Evolutionary conservation across 2,888 invertebrate genomes (phyloP), one percentile per base, ranked within the genome.

Genomic region (Phyllotreta striolata): DNA sequence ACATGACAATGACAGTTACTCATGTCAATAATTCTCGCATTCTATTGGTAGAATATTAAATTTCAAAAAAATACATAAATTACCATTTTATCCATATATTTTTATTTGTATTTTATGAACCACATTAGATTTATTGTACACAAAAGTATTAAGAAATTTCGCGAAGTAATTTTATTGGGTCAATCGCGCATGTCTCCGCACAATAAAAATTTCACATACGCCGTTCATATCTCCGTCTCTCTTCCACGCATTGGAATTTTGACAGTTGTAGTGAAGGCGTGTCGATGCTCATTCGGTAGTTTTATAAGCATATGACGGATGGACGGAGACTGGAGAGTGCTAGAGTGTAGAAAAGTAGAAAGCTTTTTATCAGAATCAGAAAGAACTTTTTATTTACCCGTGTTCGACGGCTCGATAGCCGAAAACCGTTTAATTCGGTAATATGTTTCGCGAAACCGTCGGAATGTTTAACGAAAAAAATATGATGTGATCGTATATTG

Each of bases 361-460:
- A 79, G 78, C 77, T 73, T 72, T 70, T 62, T 70, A 73, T 74
- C 72, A 74, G 73, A 69, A n/a, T 41, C 10, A 41, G 41, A 41
- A 9, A 10, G 10, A 69, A 73, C 70, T 73, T 74, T 76, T 75
- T 76, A 77, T 77, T 78, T 77, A 77, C 76, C 24, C 24, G 24
- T 24, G 66, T 74, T 71, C 69, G 72, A 72, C 72, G 72, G 73
- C 71, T 71, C 70, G 70, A 13, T 35, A 70, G 70, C 70, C 66
- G 61, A 70, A 65, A 64, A 70, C 58, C 64, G 64, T 62, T 40
- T 51, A 46, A 58, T 24, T 13, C 46, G 24, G 38, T 43, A 14
- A 8, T 34, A 10, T 1, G 12, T 38, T 60, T 37, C 24, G 10
- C 4, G 38, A 10, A 6, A 41, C 35, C 43, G 13, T 44, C 34